Percentiles rank a stretch among this genome's conserved stretches.
phyloP scores from a whole-genome alignment of 2,888 invertebrate genomes.

The Molorchus minor region DNA sequence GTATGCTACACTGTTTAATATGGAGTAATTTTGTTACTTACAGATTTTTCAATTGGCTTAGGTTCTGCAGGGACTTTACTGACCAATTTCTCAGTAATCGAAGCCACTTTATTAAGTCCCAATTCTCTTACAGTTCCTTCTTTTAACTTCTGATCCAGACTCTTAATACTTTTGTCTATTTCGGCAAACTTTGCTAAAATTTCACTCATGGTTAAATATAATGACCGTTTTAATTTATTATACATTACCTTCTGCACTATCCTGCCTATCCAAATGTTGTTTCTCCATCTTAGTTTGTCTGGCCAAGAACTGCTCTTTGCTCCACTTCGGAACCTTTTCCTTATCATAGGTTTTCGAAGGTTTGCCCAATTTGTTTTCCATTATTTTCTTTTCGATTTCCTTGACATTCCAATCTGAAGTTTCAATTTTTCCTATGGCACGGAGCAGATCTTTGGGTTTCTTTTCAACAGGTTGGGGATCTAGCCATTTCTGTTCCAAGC shows the following conservation, averaged over 20 bases:
- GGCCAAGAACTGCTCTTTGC: constrained; percentile 80
- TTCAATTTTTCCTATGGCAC: constrained; percentile 85
- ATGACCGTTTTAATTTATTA: constrained; percentile 9
- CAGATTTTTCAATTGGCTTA: constrained; percentile 63
- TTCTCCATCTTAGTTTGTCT: constrained; percentile 76
- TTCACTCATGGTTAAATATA: not conserved
- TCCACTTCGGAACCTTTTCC: constrained; percentile 89
- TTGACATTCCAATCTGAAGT: constrained; percentile 91
- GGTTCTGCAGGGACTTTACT: constrained; percentile 59
- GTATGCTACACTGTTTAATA: no score
- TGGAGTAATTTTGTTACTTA: constrained; percentile 65
- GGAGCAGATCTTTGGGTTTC: constrained; percentile 85
- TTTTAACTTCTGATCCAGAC: constrained; percentile 76
- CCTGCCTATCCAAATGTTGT: constrained; percentile 69
- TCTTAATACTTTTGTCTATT: constrained; percentile 77
- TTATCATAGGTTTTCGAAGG: constrained; percentile 67
- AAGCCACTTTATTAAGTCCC: constrained; percentile 83
- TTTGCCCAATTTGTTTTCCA: constrained; percentile 71
- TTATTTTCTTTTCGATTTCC: constrained; percentile 88
- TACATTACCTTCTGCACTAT: constrained; percentile 63
- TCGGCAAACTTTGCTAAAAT: constrained; percentile 72
- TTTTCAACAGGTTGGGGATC: constrained; percentile 69
- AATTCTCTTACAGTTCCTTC: constrained; percentile 78
- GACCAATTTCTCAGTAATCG: constrained; percentile 81
- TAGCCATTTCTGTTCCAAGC: constrained; percentile 82